phyloP scores from a whole-genome alignment of 2,113 vertebrate species.

The Hymenochirus boettgeri region DNA sequence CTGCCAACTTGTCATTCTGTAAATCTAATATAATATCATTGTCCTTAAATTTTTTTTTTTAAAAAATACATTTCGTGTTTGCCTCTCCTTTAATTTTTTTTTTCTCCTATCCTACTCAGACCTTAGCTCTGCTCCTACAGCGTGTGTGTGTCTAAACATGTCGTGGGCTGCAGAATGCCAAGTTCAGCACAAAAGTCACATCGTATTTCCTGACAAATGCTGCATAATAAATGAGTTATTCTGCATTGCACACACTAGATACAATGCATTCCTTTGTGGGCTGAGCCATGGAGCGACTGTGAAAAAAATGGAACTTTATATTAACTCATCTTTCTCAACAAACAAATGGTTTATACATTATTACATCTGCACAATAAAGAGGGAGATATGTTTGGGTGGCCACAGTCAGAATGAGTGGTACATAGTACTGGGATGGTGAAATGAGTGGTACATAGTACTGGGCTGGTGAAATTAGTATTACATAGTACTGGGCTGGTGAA shows the following conservation, averaged over 20 bases:
- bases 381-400: no score
- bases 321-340: background rate
- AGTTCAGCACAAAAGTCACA: slow-evolving; percentile 1
- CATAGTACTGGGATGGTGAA: no score
- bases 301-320: background rate
- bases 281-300: background rate
- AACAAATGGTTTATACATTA: background rate
- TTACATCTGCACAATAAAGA: background rate
- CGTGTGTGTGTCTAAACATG: background rate
- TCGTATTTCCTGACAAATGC: background rate
- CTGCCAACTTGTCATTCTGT: no score
- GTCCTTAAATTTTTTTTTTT: no score
- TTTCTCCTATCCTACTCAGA: no score
- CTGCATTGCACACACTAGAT: background rate
- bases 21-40: no score
- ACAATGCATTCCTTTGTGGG: background rate
- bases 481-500: no score
- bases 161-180: background rate
- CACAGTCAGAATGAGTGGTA: no score
- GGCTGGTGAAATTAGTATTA: no score
- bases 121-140: slow-evolving; percentile 28
- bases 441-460: no score
- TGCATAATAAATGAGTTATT: slow-evolving; percentile 3
- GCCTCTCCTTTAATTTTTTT: no score
- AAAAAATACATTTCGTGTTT: no score